Conservation (phyloP, 2,888 invertebrate genomes). For the Leptogaster cylindrica region DNA sequence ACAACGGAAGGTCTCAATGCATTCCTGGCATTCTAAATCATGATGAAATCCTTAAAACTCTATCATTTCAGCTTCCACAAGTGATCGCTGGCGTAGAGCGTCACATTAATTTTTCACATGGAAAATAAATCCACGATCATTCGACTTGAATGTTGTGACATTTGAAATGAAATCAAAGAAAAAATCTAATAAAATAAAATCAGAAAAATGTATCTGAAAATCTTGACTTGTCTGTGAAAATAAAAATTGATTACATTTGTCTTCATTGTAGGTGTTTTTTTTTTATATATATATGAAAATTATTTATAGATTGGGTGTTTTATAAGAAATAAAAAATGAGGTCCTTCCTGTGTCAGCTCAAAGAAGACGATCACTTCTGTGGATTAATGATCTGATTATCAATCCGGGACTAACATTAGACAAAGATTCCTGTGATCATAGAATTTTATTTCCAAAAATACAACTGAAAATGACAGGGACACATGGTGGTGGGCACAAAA, state of each 20-base stretch:
- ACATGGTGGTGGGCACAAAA: constrained; percentile 30
- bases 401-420: constrained; percentile 23
- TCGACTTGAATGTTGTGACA: constrained; percentile 29
- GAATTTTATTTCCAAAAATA: constrained; percentile 40
- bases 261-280: constrained; percentile 35
- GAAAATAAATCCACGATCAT: too few species aligned
- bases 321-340: constrained; percentile 13
- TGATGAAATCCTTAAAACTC: too few species aligned
- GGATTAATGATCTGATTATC: constrained; percentile 39
- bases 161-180: constrained; percentile 22
- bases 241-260: constrained; percentile 38
- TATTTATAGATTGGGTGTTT: constrained; percentile 18
- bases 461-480: constrained; percentile 33
- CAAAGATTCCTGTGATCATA: constrained; percentile 6
- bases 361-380: constrained; percentile 7
- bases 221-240: constrained; percentile 17
- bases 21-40: too few species aligned
- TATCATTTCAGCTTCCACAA: too few species aligned
- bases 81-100: too few species aligned
- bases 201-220: constrained; percentile 16
- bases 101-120: too few species aligned
- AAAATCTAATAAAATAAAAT: constrained; percentile 4
- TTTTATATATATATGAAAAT: constrained; percentile 7
- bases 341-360: constrained; percentile 28
- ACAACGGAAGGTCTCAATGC: too few species aligned